Evolutionary conservation across 2,113 vertebrate genomes (phyloP).

Genomic region (Grammomys dolichurus): DNA sequence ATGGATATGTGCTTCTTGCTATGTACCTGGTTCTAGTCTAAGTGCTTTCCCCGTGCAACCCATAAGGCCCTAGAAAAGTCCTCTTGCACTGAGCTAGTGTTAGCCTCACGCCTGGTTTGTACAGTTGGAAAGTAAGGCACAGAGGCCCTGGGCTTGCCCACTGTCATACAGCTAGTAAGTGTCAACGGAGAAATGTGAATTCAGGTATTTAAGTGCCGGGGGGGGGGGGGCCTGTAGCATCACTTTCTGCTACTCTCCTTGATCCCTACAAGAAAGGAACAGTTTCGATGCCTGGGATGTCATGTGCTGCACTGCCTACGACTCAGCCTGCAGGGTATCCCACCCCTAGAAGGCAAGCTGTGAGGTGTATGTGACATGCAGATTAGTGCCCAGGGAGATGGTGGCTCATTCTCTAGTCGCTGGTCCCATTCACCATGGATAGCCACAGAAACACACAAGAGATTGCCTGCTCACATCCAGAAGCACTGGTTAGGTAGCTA

Average conservation of each 20-base stretch:
- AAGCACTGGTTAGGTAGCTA: too few relatives aligned
- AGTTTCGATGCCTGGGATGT: background rate
- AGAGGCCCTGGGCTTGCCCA: background rate
- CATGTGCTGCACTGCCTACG: background rate
- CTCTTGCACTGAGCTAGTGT: background rate
- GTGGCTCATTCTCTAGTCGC: background rate
- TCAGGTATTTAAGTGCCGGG: background rate
- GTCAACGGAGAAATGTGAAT: background rate
- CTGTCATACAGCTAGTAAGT: background rate
- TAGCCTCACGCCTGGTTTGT: background rate
- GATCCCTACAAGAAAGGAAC: background rate
- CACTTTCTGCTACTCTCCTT: background rate
- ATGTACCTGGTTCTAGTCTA: slow-evolving; percentile 4
- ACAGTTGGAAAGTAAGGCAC: background rate
- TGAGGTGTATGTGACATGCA: background rate
- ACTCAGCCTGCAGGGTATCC: background rate
- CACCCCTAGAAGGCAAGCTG: background rate
- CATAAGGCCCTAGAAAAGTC: background rate
- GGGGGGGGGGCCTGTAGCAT: too few relatives aligned
- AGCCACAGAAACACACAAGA: background rate
- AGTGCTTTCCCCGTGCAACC: background rate
- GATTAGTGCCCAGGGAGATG: background rate
- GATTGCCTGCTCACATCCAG: background rate
- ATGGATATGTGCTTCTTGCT: background rate
- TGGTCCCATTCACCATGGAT: background rate